Evolutionary conservation across 2,888 invertebrate genomes (phyloP).

Genomic region (Rhogogaster chlorosoma): DNA sequence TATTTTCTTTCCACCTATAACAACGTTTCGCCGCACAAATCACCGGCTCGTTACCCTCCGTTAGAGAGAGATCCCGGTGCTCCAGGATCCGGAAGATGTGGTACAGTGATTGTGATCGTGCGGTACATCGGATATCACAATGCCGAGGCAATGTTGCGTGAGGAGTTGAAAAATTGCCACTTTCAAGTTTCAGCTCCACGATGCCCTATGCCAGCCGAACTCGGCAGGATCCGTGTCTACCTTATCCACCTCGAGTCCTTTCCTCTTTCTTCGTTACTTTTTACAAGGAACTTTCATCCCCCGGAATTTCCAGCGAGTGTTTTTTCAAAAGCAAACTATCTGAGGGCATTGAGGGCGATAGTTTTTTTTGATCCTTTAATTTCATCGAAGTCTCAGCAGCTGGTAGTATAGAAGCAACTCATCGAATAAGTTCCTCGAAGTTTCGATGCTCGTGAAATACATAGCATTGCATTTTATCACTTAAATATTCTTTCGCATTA

Average conservation of each 20-base stretch:
- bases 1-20: constrained; percentile 22
- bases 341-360: neutral
- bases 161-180: constrained; percentile 45
- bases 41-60: constrained; percentile 32
- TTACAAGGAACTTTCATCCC: neutral
- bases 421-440: constrained; percentile 10
- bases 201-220: neutral
- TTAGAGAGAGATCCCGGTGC: neutral
- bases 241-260: neutral
- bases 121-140: constrained; percentile 23
- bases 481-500: constrained; percentile 45
- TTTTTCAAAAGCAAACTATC: neutral
- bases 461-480: constrained; percentile 48
- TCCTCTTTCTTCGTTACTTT: neutral
- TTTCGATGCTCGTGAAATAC: constrained; percentile 22
- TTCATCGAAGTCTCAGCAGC: neutral
- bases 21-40: constrained; percentile 44
- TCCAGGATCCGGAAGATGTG: constrained; percentile 9
- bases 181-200: constrained; percentile 9
- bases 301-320: neutral
- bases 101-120: constrained; percentile 30
- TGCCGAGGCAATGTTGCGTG: constrained; percentile 38
- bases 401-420: neutral
- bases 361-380: neutral
- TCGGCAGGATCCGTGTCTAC: constrained; percentile 12